A percentile compares a stretch with the other conserved stretches of the same genome.
Conservation (phyloP, 2,797 vertebrate genomes). For the Gambusia yucatana region DNA sequence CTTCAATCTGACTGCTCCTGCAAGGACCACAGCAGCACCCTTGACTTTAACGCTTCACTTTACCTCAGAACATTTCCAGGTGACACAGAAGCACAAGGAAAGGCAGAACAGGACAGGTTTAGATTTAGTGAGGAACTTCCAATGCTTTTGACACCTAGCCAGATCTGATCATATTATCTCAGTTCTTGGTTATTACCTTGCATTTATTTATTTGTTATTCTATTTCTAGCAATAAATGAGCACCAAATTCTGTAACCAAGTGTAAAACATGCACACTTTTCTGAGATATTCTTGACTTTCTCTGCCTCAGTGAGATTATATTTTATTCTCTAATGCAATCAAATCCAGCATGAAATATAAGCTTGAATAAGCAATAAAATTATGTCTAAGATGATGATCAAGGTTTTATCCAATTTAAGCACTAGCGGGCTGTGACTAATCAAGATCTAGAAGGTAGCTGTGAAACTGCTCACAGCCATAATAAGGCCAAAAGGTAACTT, state of each 20-base stretch:
- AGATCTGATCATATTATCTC: not conserved
- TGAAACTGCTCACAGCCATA: slow-evolving; percentile 50
- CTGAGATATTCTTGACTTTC: not conserved
- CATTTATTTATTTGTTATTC: not conserved
- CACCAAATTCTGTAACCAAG: not conserved
- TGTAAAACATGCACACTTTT: not conserved
- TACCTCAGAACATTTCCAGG: not conserved
- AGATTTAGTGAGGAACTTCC: not conserved
- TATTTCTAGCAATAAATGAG: not conserved
- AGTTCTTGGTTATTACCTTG: not conserved
- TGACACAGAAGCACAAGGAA: not conserved
- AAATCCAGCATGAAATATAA: slow-evolving; percentile 8
- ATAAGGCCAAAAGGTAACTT: slow-evolving; percentile 29
- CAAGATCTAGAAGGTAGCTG: slow-evolving; percentile 27
- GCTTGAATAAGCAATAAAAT: slow-evolving; percentile 11
- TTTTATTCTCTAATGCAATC: not conserved
- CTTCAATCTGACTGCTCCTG: not conserved
- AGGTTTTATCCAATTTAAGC: slow-evolving; percentile 22
- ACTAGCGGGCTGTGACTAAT: slow-evolving; percentile 25
- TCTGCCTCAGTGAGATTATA: not conserved
- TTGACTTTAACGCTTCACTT: not conserved
- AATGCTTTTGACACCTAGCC: not conserved
- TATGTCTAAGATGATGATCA: slow-evolving; percentile 16
- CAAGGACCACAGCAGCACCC: not conserved
- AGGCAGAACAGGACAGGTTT: not conserved